Percentiles rank a stretch among this genome's conserved stretches.
phyloP scores from a whole-genome alignment of 1,140 invertebrate genomes.

The Rhizoglyphus robini region DNA sequence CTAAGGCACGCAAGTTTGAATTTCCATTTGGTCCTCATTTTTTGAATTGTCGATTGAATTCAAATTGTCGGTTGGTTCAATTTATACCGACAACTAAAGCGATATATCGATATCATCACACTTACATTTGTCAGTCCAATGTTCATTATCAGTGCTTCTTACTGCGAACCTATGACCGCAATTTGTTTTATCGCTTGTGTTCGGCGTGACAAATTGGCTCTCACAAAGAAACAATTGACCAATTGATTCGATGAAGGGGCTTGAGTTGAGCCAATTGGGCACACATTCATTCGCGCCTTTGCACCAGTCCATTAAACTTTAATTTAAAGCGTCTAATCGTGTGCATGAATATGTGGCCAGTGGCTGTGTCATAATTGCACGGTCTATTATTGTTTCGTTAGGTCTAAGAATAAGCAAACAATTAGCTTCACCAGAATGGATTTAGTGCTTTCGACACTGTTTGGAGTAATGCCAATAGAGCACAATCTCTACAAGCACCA shows the following conservation, averaged over 20 bases:
- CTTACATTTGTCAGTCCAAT: no score
- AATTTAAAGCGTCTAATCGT: not conserved
- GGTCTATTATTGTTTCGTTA: conserved; percentile 1
- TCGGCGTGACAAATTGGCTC: conserved; percentile 1
- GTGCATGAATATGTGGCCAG: not conserved
- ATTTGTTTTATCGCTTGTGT: not conserved
- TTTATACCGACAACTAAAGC: no score
- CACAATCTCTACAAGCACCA: not conserved
- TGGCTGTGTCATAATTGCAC: not conserved
- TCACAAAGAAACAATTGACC: not conserved
- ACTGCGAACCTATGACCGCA: no score
- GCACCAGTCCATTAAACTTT: conserved; percentile 11
- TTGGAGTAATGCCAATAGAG: not conserved
- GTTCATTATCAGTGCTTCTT: no score
- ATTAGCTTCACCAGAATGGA: conserved; percentile 2
- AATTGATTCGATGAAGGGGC: conserved; percentile 1
- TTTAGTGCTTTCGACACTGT: not conserved
- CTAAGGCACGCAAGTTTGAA: not conserved
- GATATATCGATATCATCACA: no score
- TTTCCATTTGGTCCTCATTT: not conserved
- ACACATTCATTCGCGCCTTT: not conserved
- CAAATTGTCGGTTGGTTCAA: no score
- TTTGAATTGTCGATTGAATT: no score
- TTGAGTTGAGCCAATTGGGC: no score
- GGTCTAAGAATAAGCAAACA: not conserved